Evolutionary conservation across 2,888 invertebrate species (phyloP).

Genomic region (Eudasyphora cyanicolor): DNA sequence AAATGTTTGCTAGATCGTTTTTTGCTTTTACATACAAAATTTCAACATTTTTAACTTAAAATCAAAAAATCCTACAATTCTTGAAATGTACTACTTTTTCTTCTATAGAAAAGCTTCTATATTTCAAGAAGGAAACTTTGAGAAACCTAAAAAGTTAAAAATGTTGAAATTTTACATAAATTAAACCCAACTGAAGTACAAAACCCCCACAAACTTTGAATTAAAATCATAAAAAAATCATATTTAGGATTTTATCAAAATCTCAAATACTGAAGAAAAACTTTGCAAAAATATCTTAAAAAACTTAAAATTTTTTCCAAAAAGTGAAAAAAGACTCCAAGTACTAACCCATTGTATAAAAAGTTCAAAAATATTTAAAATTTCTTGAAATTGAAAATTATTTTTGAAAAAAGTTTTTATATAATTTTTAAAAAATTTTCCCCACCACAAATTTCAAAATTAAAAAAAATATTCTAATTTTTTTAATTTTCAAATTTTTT

Average conservation of each 20-base stretch:
- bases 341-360: neutral
- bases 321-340: neutral
- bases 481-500: neutral
- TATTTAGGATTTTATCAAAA: neutral
- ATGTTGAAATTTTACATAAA: slow-evolving; percentile 58
- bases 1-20: slow-evolving; percentile 41
- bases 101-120: slow-evolving; percentile 44
- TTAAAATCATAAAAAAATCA: neutral
- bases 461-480: neutral
- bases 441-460: no score
- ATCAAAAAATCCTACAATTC: neutral
- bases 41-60: slow-evolving; percentile 39
- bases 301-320: slow-evolving; percentile 2
- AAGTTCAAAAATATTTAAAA: no score
- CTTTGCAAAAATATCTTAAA: neutral
- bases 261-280: neutral
- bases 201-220: neutral
- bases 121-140: slow-evolving; percentile 10
- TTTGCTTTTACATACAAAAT: slow-evolving; percentile 17
- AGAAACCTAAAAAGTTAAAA: neutral
- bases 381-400: no score
- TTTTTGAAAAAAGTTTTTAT: no score
- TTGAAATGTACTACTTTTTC: neutral
- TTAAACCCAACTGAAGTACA: slow-evolving; percentile 59
- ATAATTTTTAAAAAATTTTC: no score